Base-by-base conservation (phyloP, 1,140 invertebrate genomes). In the Drosophila murphyi region DNA sequence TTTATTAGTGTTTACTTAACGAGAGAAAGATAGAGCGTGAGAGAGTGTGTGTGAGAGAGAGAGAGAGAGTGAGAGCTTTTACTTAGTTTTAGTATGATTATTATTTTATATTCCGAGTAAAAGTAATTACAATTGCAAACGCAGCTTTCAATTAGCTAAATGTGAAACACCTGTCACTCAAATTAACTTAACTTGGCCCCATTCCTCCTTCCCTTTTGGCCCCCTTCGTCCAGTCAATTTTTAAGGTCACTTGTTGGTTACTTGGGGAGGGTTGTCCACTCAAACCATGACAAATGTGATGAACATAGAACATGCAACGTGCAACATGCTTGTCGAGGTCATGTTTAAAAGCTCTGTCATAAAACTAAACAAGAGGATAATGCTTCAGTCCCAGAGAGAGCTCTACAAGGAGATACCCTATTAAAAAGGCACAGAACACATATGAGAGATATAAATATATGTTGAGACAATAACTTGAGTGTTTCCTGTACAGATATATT, bases 81-180 rank as follows among this genome's bases (percentile, higher is more conserved):
- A 73, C 56, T 61, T 68, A 74, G 65, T 70, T 74, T 52, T 28
- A 60, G 57, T 28, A 57, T 74, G 72, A 74, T 73, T 69, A 73
- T 62, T 35, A 35, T 52, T 39, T 8, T 7, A 32, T 20, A 47
- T 12, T 37, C 47, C 55, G 76, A 78, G 69, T 77, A 70, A 71
- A 87, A 74, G 80, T 87, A 88, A 87, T 87, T 88, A 88, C 75
- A 43, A 60, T 72, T 59, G 12, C 54, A 48, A 29, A n/a, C 56
- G 64, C 41, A 52, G 65, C 72, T 52, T 55, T 32, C 72, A 72
- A 72, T 76, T 76, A 76, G 68, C 69, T 60, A 64, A 72, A 71
- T 60, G 67, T 72, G 41, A 76, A 61, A 12, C 45, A 62, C 47
- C 48, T 51, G 45, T 28, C 5, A 8, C 35, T 34, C 32, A 34